These are phyloP conservation scores for Oithona nana DNA, from an alignment of 2,888 invertebrate genomes.

Conservation along the genomic window DNA sequence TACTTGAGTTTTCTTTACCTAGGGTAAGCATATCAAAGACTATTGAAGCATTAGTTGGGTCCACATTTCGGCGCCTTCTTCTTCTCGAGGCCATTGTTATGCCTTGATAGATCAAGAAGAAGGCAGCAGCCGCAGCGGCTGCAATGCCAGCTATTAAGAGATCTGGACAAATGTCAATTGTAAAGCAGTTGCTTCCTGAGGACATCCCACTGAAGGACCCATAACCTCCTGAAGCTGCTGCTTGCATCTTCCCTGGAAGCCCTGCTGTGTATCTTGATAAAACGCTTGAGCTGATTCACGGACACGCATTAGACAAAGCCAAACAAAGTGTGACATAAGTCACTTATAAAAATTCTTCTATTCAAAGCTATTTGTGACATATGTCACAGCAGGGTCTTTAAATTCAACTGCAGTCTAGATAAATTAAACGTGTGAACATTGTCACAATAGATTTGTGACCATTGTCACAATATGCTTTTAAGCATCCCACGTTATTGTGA, in stretches of 20 bases:
- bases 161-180: conserved; percentile 13
- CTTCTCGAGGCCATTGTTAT: neutral
- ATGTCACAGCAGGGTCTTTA: too few species aligned
- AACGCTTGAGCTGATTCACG: too few species aligned
- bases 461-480: too few species aligned
- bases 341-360: too few species aligned
- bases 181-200: neutral
- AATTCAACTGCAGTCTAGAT: too few species aligned
- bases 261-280: too few species aligned
- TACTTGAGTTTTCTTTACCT: neutral
- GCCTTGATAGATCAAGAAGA: conserved; percentile 7
- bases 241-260: neutral
- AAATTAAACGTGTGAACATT: too few species aligned
- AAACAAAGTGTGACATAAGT: too few species aligned
- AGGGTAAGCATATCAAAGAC: neutral
- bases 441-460: too few species aligned
- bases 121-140: conserved; percentile 7
- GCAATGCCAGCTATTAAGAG: conserved; percentile 12
- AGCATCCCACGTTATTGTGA: too few species aligned
- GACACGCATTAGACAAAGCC: too few species aligned
- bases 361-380: too few species aligned
- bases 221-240: neutral
- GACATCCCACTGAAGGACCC: neutral
- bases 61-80: neutral
- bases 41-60: neutral